These are phyloP conservation scores for Sebastiscus albofasciatus DNA, from an alignment of 2,797 vertebrate genomes.

Conservation along the genomic window DNA sequence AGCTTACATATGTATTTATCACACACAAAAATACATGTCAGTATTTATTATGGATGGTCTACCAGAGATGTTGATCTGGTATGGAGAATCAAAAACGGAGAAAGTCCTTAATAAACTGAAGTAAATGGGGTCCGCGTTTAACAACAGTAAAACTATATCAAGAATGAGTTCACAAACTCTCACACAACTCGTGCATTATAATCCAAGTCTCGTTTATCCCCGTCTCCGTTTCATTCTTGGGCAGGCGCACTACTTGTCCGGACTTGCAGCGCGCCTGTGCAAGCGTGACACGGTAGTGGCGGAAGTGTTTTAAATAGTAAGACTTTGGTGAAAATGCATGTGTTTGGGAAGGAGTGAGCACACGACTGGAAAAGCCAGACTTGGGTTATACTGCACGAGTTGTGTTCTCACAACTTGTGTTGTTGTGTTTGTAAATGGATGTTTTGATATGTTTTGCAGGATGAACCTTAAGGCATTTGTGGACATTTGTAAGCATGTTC, in stretches of 20 bases:
- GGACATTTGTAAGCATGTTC: background rate
- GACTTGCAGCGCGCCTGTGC: background rate
- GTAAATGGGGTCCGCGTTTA: too few species aligned
- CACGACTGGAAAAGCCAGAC: background rate
- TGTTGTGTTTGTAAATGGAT: too few species aligned
- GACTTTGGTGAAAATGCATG: background rate
- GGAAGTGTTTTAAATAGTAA: background rate
- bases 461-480: background rate
- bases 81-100: too few species aligned
- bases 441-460: background rate
- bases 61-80: too few species aligned
- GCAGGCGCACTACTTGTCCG: background rate
- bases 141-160: too few species aligned
- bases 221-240: rapidly evolving
- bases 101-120: too few species aligned
- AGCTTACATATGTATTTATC: too few species aligned
- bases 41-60: too few species aligned
- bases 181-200: too few species aligned
- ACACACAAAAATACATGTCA: too few species aligned
- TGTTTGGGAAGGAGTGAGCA: background rate
- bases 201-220: too few species aligned
- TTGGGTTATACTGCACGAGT: background rate
- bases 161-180: too few species aligned
- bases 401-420: background rate
- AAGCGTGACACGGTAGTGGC: background rate